Evolutionary conservation across 2,797 vertebrate species (phyloP).

Genomic region (Falco columbarius): DNA sequence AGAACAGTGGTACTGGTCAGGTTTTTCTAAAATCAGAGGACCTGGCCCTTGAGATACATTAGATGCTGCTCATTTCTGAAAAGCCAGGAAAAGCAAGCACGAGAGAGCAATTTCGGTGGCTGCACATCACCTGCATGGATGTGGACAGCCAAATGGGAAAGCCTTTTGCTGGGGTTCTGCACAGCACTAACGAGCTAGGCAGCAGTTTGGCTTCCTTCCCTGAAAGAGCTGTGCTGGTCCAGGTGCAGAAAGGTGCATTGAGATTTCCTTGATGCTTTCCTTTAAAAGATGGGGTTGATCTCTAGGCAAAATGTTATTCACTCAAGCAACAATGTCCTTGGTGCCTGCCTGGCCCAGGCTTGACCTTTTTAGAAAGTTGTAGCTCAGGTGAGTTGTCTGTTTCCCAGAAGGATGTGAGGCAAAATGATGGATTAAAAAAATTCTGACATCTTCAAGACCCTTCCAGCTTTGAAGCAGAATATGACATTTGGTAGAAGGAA

Average conservation of each 20-base stretch:
- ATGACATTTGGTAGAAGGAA: neutral
- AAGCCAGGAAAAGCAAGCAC: neutral
- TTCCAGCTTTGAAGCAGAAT: neutral
- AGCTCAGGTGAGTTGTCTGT: neutral
- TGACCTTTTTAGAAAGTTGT: neutral
- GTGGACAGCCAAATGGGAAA: neutral
- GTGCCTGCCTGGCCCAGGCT: neutral
- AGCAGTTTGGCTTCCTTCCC: neutral
- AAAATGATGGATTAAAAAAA: constrained; percentile 5
- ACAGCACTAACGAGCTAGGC: neutral
- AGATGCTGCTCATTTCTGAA: neutral
- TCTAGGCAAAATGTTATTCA: neutral
- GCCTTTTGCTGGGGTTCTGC: neutral
- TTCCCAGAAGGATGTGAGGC: neutral
- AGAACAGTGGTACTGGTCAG: neutral
- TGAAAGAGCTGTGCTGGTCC: neutral
- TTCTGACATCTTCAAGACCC: neutral
- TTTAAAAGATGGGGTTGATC: neutral
- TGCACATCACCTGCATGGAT: neutral
- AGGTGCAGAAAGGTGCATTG: neutral
- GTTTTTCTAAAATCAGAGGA: neutral
- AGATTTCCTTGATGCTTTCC: neutral
- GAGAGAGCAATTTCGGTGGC: neutral
- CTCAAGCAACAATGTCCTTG: neutral
- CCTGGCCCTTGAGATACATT: neutral